Evolutionary conservation across 2,113 vertebrate species (phyloP).

Genomic region (Holacanthus passer): DNA sequence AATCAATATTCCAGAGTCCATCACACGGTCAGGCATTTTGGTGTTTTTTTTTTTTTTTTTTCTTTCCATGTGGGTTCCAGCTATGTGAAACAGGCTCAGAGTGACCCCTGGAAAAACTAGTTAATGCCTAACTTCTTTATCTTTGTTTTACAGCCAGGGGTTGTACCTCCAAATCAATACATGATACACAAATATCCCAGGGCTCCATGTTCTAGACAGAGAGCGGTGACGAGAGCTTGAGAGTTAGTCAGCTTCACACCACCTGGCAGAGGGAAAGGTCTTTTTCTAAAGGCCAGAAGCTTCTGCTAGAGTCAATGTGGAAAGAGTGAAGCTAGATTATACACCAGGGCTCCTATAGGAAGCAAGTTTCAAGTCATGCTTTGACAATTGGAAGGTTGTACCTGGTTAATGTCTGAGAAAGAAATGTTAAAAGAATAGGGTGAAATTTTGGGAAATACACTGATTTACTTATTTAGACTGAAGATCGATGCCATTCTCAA

Average conservation of each 20-base stretch:
- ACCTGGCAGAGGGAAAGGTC: slow-evolving; percentile 59
- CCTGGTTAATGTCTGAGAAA: background rate
- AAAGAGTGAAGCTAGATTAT: background rate
- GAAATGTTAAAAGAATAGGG: background rate
- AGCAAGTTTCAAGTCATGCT: background rate
- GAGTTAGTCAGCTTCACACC: slow-evolving; percentile 65
- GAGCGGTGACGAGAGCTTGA: slow-evolving; percentile 68
- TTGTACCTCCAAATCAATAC: slow-evolving; percentile 87
- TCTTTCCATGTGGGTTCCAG: slow-evolving; percentile 57
- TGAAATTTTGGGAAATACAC: background rate
- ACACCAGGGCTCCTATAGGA: background rate
- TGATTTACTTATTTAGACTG: background rate
- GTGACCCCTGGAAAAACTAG: slow-evolving; percentile 79
- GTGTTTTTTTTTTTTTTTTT: slow-evolving; percentile 26
- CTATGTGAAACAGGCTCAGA: slow-evolving; percentile 81
- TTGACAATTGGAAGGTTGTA: background rate
- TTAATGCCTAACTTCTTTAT: slow-evolving; percentile 86
- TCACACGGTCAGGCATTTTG: slow-evolving; percentile 70
- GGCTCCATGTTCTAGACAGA: slow-evolving; percentile 75
- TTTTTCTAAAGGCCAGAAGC: slow-evolving; percentile 32
- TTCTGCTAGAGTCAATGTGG: slow-evolving; percentile 29
- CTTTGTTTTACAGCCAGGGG: slow-evolving; percentile 82
- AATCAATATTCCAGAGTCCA: slow-evolving; percentile 86
- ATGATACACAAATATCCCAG: slow-evolving; percentile 82
- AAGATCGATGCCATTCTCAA: background rate